phyloP scores from a whole-genome alignment of 2,113 vertebrate species.

The Mionectes macconnelli region DNA sequence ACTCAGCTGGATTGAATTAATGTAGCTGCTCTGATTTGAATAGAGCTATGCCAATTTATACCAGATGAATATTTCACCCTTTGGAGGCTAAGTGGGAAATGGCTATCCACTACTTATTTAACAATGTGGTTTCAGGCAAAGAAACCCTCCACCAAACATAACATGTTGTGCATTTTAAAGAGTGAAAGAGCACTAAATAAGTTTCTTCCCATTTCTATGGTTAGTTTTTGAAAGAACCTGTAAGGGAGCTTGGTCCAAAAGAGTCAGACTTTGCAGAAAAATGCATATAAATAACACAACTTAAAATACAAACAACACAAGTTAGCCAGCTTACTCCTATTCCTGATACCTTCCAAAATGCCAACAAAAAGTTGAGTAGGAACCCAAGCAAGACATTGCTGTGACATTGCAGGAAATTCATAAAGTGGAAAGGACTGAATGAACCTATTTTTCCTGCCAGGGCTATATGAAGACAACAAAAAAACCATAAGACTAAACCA shows the following conservation, averaged over 20 bases:
- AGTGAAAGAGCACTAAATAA: background rate
- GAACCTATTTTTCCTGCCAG: background rate
- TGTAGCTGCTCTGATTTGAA: slow-evolving; percentile 15
- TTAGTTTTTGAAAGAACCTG: background rate
- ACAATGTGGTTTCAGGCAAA: background rate
- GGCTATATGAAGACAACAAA: background rate
- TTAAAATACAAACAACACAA: background rate
- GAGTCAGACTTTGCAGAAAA: background rate
- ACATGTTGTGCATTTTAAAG: background rate
- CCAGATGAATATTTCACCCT: slow-evolving; percentile 41
- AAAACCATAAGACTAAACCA: background rate
- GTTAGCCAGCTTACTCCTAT: background rate
- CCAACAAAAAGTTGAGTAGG: background rate
- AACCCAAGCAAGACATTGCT: background rate
- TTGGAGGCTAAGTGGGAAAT: slow-evolving; percentile 42
- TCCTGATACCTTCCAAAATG: background rate
- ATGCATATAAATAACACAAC: background rate
- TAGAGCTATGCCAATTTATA: slow-evolving; percentile 15
- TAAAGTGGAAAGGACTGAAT: background rate
- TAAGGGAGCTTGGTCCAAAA: background rate
- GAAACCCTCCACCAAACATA: background rate
- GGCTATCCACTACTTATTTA: background rate
- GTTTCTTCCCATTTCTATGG: background rate
- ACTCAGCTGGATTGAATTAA: slow-evolving; percentile 49
- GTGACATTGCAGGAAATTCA: background rate